Evolutionary conservation across 2,113 vertebrate species (phyloP).

Genomic region (Pitta sordida): DNA sequence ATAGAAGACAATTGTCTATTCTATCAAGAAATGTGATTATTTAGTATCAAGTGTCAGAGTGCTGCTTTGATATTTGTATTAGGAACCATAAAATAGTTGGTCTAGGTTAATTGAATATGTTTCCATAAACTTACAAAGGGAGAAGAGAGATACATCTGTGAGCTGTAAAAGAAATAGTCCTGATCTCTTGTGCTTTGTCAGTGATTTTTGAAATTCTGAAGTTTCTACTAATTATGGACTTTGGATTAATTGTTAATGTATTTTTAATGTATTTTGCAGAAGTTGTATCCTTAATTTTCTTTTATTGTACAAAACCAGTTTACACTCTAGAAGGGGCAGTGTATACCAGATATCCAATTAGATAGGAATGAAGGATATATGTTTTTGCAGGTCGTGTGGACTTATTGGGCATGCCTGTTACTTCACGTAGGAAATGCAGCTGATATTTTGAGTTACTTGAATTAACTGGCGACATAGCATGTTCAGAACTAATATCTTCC

Average conservation of each 20-base stretch:
- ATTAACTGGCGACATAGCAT: not conserved
- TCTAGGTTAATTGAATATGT: not conserved
- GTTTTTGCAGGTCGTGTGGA: not conserved
- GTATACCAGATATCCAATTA: not conserved
- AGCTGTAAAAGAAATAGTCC: not conserved
- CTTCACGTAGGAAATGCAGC: not conserved
- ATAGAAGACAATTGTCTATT: not conserved
- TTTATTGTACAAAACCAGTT: not conserved
- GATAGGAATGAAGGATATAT: not conserved
- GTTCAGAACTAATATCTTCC: not conserved
- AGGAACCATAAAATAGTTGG: not conserved
- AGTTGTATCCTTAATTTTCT: not conserved
- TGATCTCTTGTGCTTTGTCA: not conserved
- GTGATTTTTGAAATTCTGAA: not conserved
- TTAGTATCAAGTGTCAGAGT: not conserved
- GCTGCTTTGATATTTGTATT: not conserved
- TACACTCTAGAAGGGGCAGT: not conserved
- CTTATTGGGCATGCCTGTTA: not conserved
- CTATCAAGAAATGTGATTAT: not conserved
- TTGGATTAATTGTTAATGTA: not conserved
- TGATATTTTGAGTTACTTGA: not conserved
- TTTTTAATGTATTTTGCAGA: not conserved
- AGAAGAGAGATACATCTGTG: not conserved
- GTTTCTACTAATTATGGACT: not conserved
- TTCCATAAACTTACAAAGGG: not conserved